Percentiles rank a stretch among this genome's conserved stretches.
phyloP scores from a whole-genome alignment of 2,888 invertebrate species.

The Ophonus ardosiacus region DNA sequence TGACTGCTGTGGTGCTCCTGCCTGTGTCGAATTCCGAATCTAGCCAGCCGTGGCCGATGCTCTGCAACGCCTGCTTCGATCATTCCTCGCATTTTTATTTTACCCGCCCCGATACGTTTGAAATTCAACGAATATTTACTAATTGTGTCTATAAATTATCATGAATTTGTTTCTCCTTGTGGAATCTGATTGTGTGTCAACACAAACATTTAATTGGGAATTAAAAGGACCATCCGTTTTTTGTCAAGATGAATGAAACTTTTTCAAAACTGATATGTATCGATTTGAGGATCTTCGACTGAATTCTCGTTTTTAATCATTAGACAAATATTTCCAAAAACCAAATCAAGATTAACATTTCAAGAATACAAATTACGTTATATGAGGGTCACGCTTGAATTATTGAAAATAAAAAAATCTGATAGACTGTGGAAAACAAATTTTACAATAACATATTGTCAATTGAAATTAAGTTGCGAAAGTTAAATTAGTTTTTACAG shows the following conservation, averaged over 20 bases:
- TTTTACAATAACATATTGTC: no score
- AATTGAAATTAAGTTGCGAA: no score
- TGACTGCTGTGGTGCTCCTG: constrained; percentile 25
- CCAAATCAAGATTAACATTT: background rate
- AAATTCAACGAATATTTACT: constrained; percentile 64
- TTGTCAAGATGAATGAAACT: constrained; percentile 40
- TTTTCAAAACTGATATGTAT: constrained; percentile 39
- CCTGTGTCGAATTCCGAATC: constrained; percentile 15
- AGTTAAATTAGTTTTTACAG: no score
- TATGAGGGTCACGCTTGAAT: no score
- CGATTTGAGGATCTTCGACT: constrained; percentile 6
- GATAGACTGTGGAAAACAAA: no score
- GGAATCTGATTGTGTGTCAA: constrained; percentile 61
- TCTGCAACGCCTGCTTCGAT: constrained; percentile 31
- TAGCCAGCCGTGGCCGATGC: constrained; percentile 25
- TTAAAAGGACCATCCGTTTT: constrained; percentile 51
- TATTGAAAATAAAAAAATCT: no score
- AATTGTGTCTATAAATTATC: constrained; percentile 63
- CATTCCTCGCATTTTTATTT: constrained; percentile 56
- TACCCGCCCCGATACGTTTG: constrained; percentile 44
- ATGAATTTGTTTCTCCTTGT: constrained; percentile 56
- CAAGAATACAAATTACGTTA: background rate
- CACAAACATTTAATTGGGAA: constrained; percentile 61
- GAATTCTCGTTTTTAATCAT: constrained; percentile 32
- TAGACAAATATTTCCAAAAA: background rate